Percentiles rank a stretch among this genome's conserved stretches.
These are phyloP conservation scores for Calameuta idolon DNA, from an alignment of 2,888 invertebrate genomes.

Conservation along the genomic window DNA sequence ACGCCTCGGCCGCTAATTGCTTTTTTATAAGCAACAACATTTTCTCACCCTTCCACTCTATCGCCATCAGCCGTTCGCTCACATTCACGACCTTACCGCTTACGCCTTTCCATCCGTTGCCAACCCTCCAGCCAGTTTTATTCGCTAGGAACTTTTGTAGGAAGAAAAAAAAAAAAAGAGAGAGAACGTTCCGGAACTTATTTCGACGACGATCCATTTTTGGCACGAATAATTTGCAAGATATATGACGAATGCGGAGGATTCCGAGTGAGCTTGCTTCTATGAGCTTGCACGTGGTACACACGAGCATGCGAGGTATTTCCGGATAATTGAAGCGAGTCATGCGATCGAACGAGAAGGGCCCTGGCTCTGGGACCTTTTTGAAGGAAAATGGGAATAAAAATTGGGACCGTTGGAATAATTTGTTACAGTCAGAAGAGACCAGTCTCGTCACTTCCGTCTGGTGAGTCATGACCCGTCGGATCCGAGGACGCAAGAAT, in stretches of 20 bases:
- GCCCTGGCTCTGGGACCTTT: constrained; percentile 31
- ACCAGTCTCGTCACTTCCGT: not conserved
- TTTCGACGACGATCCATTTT: not conserved
- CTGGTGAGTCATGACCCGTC: not conserved
- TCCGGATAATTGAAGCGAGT: constrained; percentile 52
- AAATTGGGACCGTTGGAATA: not conserved
- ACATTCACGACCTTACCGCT: constrained; percentile 13
- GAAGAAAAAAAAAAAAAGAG: not conserved
- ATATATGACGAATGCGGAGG: not conserved
- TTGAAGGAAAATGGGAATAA: not conserved
- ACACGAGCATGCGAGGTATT: constrained; percentile 32
- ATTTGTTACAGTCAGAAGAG: not conserved
- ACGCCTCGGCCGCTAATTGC: constrained; percentile 53
- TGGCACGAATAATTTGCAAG: not conserved
- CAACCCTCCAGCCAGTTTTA: not conserved
- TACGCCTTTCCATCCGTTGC: not conserved
- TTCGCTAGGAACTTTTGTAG: not conserved
- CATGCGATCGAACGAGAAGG: constrained; percentile 45
- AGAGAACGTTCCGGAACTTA: not conserved
- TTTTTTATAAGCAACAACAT: constrained; percentile 41
- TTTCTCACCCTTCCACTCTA: constrained; percentile 26
- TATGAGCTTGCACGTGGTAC: not conserved
- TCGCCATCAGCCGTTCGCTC: constrained; percentile 24
- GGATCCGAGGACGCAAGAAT: no score
- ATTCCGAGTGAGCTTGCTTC: not conserved